Evolutionary conservation across 2,797 vertebrate genomes (phyloP).

Genomic region (Anguilla megastoma): DNA sequence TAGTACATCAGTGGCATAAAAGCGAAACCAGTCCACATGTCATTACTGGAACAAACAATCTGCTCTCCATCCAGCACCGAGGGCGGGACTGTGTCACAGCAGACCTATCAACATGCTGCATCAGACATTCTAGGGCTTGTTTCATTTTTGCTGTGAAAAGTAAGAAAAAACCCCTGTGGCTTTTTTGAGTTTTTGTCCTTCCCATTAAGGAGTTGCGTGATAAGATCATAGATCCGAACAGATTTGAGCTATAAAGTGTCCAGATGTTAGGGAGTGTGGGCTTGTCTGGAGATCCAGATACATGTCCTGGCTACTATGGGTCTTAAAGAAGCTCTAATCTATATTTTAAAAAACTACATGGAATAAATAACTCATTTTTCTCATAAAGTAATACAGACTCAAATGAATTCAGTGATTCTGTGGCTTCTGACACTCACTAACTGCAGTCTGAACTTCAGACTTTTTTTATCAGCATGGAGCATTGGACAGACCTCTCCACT

Average conservation of each 20-base stretch:
- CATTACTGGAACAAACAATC: neutral
- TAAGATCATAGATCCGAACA: conserved; percentile 25
- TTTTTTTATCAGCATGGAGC: neutral
- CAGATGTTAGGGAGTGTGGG: conserved; percentile 30
- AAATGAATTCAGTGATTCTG: neutral
- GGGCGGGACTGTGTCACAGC: neutral
- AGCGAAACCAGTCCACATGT: neutral
- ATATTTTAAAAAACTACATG: no score
- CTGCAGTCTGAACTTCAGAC: neutral
- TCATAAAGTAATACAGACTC: neutral
- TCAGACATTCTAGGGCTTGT: neutral
- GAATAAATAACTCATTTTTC: neutral
- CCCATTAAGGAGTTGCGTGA: conserved; percentile 24
- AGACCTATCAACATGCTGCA: neutral
- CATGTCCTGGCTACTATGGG: neutral
- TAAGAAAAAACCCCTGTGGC: neutral
- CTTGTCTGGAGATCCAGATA: conserved; percentile 14
- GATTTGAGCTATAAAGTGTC: conserved; percentile 2
- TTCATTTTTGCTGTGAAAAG: neutral
- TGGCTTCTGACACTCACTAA: neutral
- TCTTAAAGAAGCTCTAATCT: neutral
- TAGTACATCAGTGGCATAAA: neutral
- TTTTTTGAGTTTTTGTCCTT: neutral
- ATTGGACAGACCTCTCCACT: neutral
- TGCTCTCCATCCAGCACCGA: neutral